Conservation (phyloP, 1,140 invertebrate species). For the Zaprionus ornatus region DNA sequence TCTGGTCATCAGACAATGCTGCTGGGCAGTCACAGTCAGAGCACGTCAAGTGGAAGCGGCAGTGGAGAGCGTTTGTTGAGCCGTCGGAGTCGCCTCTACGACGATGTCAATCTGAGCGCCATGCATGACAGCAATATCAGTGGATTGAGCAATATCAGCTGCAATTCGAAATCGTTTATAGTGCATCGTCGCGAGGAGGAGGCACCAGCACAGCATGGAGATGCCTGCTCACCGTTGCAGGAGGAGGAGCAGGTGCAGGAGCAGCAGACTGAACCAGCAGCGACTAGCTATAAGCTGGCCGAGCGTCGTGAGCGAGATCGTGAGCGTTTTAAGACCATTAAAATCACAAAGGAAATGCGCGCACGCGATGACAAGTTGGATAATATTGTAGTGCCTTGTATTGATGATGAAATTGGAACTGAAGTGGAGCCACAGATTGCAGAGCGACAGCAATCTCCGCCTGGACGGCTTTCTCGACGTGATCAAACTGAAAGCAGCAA, state of each 20-base stretch:
- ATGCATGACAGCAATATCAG: slow-evolving; percentile 61
- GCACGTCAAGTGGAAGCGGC: slow-evolving; percentile 34
- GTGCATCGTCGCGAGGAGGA: slow-evolving; percentile 59
- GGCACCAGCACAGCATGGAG: neutral
- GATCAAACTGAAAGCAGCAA: slow-evolving; percentile 47
- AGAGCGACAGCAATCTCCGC: slow-evolving; percentile 34
- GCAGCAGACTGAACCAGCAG: slow-evolving; percentile 25
- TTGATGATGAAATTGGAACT: slow-evolving; percentile 27
- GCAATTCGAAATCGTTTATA: slow-evolving; percentile 73
- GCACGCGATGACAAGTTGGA: slow-evolving; percentile 53
- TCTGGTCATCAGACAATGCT: slow-evolving; percentile 30
- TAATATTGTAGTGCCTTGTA: slow-evolving; percentile 38
- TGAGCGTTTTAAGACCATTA: slow-evolving; percentile 83
- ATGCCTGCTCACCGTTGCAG: slow-evolving; percentile 15
- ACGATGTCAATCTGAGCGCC: slow-evolving; percentile 75
- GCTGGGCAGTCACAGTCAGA: slow-evolving; percentile 39
- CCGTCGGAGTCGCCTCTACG: slow-evolving; percentile 77
- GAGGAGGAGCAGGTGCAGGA: slow-evolving; percentile 15
- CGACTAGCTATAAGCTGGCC: slow-evolving; percentile 59
- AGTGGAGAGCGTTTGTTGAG: slow-evolving; percentile 70
- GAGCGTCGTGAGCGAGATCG: slow-evolving; percentile 74
- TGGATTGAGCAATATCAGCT: slow-evolving; percentile 27
- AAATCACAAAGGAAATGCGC: slow-evolving; percentile 70
- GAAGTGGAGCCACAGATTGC: slow-evolving; percentile 2
- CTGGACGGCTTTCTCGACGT: slow-evolving; percentile 56